Evolutionary conservation across 2,888 invertebrate species (phyloP).

Genomic region (Orthosia cruda): DNA sequence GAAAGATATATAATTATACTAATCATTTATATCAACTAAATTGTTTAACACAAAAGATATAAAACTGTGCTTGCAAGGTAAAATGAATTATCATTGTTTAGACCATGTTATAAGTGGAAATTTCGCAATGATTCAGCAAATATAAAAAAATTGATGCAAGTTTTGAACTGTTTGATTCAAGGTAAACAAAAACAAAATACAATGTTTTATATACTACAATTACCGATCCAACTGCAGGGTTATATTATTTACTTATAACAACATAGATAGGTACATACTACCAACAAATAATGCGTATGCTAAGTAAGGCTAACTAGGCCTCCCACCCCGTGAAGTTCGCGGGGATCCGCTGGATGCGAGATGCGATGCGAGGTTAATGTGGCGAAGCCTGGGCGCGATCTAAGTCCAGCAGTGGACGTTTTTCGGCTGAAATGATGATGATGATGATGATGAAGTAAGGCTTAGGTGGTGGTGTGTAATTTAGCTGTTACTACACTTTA

Average conservation of each 20-base stretch:
- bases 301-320: background rate
- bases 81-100: slow-evolving; percentile 64
- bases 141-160: background rate
- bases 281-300: background rate
- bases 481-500: too few species aligned
- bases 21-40: slow-evolving; percentile 40
- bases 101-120: slow-evolving; percentile 9
- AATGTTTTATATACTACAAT: background rate
- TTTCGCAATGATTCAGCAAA: slow-evolving; percentile 46
- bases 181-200: background rate
- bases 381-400: too few species aligned
- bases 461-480: too few species aligned
- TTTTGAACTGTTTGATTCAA: background rate
- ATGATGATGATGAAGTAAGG: background rate
- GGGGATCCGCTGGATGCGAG: too few species aligned
- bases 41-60: slow-evolving; percentile 35
- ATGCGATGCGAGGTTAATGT: too few species aligned
- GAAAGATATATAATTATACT: slow-evolving; percentile 45
- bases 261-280: background rate
- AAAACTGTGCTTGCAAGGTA: slow-evolving; percentile 58
- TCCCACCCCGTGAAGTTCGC: too few species aligned
- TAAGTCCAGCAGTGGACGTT: too few species aligned
- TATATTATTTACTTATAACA: background rate
- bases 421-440: too few species aligned
- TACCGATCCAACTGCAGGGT: background rate